Evolutionary conservation across 2,797 vertebrate genomes (phyloP).

Genomic region (Eleutherodactylus coqui): DNA sequence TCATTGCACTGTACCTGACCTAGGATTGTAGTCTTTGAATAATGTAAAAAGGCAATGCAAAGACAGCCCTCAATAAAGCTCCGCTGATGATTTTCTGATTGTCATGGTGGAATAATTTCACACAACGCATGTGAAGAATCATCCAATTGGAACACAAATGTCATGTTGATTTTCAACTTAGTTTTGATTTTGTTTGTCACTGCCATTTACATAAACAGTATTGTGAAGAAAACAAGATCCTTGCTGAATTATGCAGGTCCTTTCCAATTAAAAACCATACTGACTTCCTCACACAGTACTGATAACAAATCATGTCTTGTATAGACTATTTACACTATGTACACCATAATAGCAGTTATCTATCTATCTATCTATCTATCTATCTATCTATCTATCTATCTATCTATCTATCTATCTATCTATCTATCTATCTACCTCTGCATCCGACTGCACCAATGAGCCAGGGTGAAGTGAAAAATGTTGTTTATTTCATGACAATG

Average conservation of each 20-base stretch:
- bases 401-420: too few species aligned
- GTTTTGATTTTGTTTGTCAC: conserved; percentile 39
- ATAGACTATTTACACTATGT: not conserved
- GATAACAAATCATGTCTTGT: not conserved
- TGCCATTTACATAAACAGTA: not conserved
- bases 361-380: not conserved
- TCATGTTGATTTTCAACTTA: conserved; percentile 54
- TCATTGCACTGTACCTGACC: conserved; percentile 1
- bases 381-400: not conserved
- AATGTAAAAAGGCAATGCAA: conserved; percentile 13
- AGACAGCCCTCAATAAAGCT: conserved; percentile 41
- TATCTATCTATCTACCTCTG: not conserved
- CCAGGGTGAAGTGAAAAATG: too few species aligned
- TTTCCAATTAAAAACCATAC: conserved; percentile 33
- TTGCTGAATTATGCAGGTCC: conserved; percentile 10
- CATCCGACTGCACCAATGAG: not conserved
- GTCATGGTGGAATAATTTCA: conserved; percentile 49
- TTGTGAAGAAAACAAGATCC: conserved; percentile 44
- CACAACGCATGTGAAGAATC: conserved; percentile 43
- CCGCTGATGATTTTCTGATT: conserved; percentile 33
- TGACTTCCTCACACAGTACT: conserved; percentile 24
- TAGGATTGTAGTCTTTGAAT: conserved; percentile 6
- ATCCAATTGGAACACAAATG: conserved; percentile 57
- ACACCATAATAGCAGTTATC: too few species aligned
- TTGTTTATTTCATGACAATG: too few species aligned